phyloP scores from a whole-genome alignment of 2,797 vertebrate genomes.

The Eulemur albifrons region DNA sequence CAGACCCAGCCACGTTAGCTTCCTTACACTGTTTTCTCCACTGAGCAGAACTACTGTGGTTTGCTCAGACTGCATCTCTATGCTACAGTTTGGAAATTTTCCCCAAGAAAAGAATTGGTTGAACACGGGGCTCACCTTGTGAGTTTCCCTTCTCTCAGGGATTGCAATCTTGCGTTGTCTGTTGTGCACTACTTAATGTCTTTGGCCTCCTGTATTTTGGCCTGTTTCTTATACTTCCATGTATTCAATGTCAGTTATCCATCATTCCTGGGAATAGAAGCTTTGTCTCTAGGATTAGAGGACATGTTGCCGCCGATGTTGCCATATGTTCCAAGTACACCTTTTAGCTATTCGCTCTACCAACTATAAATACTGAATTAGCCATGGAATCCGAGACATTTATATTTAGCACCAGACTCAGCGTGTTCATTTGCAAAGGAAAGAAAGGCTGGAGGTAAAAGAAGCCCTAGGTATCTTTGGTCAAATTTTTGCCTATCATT shows the following conservation, averaged over 20 bases:
- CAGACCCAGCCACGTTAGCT: neutral
- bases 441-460: neutral
- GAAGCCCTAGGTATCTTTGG: neutral
- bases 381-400: neutral
- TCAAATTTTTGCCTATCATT: neutral
- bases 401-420: neutral
- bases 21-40: neutral
- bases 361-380: neutral
- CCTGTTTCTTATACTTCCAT: neutral
- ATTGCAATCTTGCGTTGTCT: fast-evolving
- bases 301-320: neutral
- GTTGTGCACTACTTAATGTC: neutral
- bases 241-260: neutral
- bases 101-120: neutral
- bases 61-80: neutral
- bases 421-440: neutral
- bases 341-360: neutral
- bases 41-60: neutral
- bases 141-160: neutral
- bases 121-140: neutral
- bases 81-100: neutral
- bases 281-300: neutral
- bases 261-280: neutral
- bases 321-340: neutral
- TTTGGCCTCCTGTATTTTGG: neutral